These are phyloP conservation scores for Phthorimaea operculella DNA, from an alignment of 1,140 invertebrate genomes.

Conservation along the genomic window DNA sequence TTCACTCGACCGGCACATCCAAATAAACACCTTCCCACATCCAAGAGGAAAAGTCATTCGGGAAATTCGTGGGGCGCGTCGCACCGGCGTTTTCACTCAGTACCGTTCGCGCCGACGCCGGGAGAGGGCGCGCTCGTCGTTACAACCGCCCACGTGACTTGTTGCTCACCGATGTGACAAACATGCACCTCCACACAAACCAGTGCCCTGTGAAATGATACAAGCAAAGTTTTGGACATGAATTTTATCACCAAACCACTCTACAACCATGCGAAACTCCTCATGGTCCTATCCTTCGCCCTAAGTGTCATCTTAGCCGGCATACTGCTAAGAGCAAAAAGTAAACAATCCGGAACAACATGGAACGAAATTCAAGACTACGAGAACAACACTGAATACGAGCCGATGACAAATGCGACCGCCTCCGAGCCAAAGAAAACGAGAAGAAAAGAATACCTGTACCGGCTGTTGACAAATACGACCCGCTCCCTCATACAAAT, in stretches of 20 bases:
- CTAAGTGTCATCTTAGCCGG: slow-evolving; percentile 37
- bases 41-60: slow-evolving; percentile 55
- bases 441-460: slow-evolving; percentile 60
- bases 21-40: slow-evolving; percentile 40
- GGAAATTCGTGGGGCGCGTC: slow-evolving; percentile 61
- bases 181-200: slow-evolving; percentile 26
- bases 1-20: slow-evolving; percentile 26
- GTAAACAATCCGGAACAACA: slow-evolving; percentile 29
- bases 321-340: slow-evolving; percentile 35
- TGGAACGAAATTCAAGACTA: slow-evolving; percentile 28
- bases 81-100: slow-evolving; percentile 53
- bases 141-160: slow-evolving; percentile 44
- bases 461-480: slow-evolving; percentile 63
- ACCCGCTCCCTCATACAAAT: slow-evolving; percentile 67
- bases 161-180: slow-evolving; percentile 34
- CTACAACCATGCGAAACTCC: slow-evolving; percentile 49
- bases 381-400: slow-evolving; percentile 35
- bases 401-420: slow-evolving; percentile 49
- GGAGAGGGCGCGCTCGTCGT: slow-evolving; percentile 53
- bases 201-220: slow-evolving; percentile 20
- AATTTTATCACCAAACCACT: slow-evolving; percentile 51
- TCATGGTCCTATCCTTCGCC: slow-evolving; percentile 47
- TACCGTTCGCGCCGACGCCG: slow-evolving; percentile 52
- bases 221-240: slow-evolving; percentile 37
- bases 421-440: slow-evolving; percentile 41